Conservation (phyloP, 1,140 invertebrate species). For the Drosophila kepulauana region DNA sequence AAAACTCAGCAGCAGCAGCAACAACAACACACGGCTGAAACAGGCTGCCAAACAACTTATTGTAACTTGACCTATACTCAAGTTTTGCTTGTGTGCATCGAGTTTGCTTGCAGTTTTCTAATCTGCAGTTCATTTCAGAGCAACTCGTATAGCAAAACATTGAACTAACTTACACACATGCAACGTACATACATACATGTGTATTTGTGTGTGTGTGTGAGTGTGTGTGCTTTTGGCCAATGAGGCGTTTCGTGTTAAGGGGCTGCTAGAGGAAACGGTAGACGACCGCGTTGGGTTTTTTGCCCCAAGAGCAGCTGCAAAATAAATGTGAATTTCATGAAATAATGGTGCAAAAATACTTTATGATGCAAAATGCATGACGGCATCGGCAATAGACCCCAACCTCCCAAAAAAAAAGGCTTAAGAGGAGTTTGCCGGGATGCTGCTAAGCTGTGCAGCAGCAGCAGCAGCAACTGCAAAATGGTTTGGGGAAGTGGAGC, state of each 20-base stretch:
- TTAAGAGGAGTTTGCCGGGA: conserved; percentile 9
- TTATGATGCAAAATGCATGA: conserved; percentile 75
- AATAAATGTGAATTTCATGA: conserved; percentile 79
- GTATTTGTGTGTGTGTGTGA: not conserved
- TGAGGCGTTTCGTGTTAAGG: conserved; percentile 11
- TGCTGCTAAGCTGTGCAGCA: conserved; percentile 43
- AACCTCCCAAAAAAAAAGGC: conserved; percentile 8
- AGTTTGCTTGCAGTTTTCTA: conserved; percentile 24
- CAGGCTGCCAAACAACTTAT: conserved; percentile 1
- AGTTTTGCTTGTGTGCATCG: conserved; percentile 1
- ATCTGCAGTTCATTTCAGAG: conserved; percentile 26
- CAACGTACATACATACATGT: not conserved
- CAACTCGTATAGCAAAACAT: conserved; percentile 13
- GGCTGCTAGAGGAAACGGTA: not conserved
- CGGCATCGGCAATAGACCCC: conserved; percentile 24
- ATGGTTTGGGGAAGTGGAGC: conserved; percentile 33
- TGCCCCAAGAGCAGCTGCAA: conserved; percentile 60
- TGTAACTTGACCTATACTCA: conserved; percentile 1
- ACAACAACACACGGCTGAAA: not conserved
- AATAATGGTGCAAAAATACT: conserved; percentile 77
- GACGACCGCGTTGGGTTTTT: conserved; percentile 35
- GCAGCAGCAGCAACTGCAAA: conserved; percentile 16
- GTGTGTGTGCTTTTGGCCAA: conserved; percentile 16
- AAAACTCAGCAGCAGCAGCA: not conserved
- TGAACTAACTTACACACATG: conserved; percentile 3